phyloP scores from a whole-genome alignment of 2,888 invertebrate species.

The Neelides folsomi region DNA sequence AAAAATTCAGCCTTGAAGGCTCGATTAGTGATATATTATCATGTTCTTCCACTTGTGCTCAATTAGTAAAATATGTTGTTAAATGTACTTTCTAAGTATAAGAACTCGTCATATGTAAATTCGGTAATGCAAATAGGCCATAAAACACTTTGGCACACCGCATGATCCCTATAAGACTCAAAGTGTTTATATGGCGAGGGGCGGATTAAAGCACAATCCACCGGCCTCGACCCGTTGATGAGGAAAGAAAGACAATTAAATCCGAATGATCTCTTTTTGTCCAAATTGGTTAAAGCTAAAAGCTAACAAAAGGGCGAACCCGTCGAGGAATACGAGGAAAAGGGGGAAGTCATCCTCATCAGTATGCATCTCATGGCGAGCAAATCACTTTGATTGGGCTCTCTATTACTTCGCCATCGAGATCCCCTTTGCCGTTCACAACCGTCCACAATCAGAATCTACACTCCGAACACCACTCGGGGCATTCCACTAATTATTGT shows the following conservation, averaged over 20 bases:
- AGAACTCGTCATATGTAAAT: too few relatives aligned
- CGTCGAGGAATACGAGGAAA: constrained; percentile 3
- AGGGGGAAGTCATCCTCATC: constrained; percentile 19
- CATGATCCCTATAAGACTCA: too few relatives aligned
- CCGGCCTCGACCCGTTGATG: too few relatives aligned
- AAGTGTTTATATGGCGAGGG: too few relatives aligned
- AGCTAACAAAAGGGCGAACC: constrained; percentile 3
- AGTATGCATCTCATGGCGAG: constrained; percentile 28
- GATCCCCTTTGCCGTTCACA: not conserved
- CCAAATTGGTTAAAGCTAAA: constrained; percentile 15
- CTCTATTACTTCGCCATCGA: constrained; percentile 1
- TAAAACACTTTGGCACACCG: too few relatives aligned
- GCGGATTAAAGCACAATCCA: too few relatives aligned
- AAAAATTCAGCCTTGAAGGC: too few relatives aligned
- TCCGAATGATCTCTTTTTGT: constrained; percentile 19
- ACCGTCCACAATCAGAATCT: constrained; percentile 2
- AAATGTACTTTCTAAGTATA: too few relatives aligned
- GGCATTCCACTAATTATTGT: constrained; percentile 31
- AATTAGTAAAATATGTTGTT: too few relatives aligned
- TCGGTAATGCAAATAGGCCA: too few relatives aligned
- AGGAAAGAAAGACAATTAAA: constrained; percentile 17
- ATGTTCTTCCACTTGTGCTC: too few relatives aligned
- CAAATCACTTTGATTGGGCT: constrained; percentile 30
- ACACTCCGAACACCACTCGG: constrained; percentile 17
- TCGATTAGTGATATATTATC: too few relatives aligned